Evolutionary conservation across 2,113 vertebrate genomes (phyloP).

Genomic region (mouse (Mus musculus)): GRCm39 chr10:59044501-59045000

Average conservation of each 20-base stretch:
- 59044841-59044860: background rate
- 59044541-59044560: background rate
- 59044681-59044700: background rate
- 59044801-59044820: background rate
- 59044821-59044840: background rate
- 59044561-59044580: constrained; percentile 4
- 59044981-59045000: background rate
- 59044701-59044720: background rate
- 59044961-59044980: background rate
- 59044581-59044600: background rate
- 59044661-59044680: background rate
- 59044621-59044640: constrained; percentile 9
- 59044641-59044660: background rate
- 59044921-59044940: background rate
- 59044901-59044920: background rate
- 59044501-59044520: background rate
- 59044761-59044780: background rate
- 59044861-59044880: background rate
- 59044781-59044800: background rate
- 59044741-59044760: background rate
- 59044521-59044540: constrained; percentile 23
- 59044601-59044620: background rate
- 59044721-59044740: background rate
- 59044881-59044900: background rate
- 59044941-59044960: background rate